These are phyloP conservation scores for Corythaeola cristata DNA, from an alignment of 2,113 vertebrate genomes.

Conservation along the genomic window DNA sequence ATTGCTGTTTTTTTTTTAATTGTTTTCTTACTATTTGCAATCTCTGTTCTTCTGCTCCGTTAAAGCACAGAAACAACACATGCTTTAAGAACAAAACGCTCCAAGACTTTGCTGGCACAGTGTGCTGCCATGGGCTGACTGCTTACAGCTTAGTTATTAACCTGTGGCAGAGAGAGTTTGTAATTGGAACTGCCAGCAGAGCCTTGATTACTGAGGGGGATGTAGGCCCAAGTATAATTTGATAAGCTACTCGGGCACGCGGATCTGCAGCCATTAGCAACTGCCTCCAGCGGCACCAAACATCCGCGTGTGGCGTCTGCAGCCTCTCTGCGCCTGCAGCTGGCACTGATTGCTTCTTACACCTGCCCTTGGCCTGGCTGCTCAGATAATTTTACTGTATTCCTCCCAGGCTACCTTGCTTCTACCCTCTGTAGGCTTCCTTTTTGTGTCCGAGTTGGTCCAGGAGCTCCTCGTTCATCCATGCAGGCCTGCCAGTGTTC, in stretches of 20 bases:
- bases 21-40: background rate
- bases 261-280: background rate
- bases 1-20: fast-evolving
- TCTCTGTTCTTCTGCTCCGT: too few species aligned
- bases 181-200: background rate
- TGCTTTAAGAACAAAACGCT: background rate
- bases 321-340: background rate
- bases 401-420: too few species aligned
- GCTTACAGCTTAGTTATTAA: background rate
- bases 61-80: background rate
- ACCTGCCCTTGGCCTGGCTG: too few species aligned
- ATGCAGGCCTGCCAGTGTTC: too few species aligned
- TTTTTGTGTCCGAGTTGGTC: too few species aligned
- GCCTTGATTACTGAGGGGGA: background rate
- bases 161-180: background rate
- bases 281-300: background rate
- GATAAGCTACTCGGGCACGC: background rate
- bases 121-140: background rate
- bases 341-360: background rate
- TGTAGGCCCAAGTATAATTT: background rate
- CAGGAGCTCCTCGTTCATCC: too few species aligned
- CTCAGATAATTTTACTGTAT: too few species aligned
- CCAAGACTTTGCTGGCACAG: background rate
- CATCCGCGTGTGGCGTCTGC: background rate
- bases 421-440: too few species aligned